Conservation (phyloP, 2,797 vertebrate genomes). For the Cyclopterus lumpus region DNA sequence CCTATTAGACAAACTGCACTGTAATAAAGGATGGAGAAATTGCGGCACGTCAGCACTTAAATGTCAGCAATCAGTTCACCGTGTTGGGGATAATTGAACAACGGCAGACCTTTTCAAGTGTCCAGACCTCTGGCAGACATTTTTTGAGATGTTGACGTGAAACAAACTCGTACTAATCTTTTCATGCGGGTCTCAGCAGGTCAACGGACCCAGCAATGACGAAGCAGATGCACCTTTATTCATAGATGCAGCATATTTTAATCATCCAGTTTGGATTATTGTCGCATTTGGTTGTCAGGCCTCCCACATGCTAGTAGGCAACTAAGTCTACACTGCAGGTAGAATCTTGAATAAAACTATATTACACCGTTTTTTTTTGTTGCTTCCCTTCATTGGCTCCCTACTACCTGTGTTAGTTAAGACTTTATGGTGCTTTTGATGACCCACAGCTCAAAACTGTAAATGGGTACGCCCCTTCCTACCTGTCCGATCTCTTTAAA, state of each 20-base stretch:
- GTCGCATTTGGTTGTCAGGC: not conserved
- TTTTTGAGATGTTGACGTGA: constrained; percentile 3
- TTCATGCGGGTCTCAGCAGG: not conserved
- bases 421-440: not conserved
- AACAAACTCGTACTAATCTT: constrained; percentile 8
- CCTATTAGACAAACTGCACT: not conserved
- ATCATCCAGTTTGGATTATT: not conserved
- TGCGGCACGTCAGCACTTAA: constrained; percentile 31
- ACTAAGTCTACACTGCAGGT: not conserved
- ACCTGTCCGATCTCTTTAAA: not conserved
- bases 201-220: not conserved
- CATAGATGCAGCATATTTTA: not conserved
- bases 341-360: not conserved
- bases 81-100: constrained; percentile 41
- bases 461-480: not conserved
- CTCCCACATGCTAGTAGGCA: not conserved
- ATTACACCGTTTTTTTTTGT: not conserved
- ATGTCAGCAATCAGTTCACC: constrained; percentile 25
- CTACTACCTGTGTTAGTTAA: not conserved
- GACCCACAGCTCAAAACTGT: not conserved
- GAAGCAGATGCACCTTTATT: not conserved
- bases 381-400: not conserved
- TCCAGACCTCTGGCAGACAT: not conserved
- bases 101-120: constrained; percentile 34
- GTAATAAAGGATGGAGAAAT: constrained; percentile 10